Percentiles rank a stretch among this genome's conserved stretches.
These are phyloP conservation scores for Eilema griseolum DNA, from an alignment of 2,888 invertebrate genomes.

Conservation along the genomic window DNA sequence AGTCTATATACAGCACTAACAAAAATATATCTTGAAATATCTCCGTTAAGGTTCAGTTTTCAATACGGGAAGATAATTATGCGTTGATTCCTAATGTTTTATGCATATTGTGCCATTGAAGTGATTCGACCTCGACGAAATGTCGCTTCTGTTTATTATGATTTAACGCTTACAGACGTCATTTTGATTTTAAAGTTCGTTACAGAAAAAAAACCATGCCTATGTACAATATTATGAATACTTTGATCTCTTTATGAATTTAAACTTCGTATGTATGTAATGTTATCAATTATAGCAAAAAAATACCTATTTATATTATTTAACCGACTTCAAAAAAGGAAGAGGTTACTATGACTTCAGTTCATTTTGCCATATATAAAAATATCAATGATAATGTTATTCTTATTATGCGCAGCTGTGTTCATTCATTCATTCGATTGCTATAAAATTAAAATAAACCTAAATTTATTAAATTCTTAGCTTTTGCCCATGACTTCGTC, in stretches of 20 bases:
- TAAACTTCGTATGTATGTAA: neutral
- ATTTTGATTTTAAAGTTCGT: neutral
- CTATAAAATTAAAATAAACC: too few relatives aligned
- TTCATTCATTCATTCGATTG: too few relatives aligned
- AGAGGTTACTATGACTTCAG: too few relatives aligned
- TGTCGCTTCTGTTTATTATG: slow-evolving; percentile 33
- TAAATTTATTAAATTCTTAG: too few relatives aligned
- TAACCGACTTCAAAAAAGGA: too few relatives aligned
- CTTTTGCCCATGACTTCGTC: too few relatives aligned
- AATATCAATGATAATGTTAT: too few relatives aligned
- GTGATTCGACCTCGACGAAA: slow-evolving; percentile 48
- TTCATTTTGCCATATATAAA: too few relatives aligned
- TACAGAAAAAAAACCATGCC: neutral
- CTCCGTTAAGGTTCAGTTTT: slow-evolving; percentile 21
- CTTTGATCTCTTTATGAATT: neutral
- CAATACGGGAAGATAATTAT: slow-evolving; percentile 29
- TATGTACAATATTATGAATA: too few relatives aligned
- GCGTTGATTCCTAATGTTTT: slow-evolving; percentile 39
- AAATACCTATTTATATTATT: too few relatives aligned
- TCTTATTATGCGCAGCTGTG: too few relatives aligned
- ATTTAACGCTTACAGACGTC: neutral
- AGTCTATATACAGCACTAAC: neutral
- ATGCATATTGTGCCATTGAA: slow-evolving; percentile 43
- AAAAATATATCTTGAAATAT: slow-evolving; percentile 17
- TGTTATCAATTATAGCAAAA: too few relatives aligned